Evolutionary conservation across 2,797 vertebrate species (phyloP).

Genomic region (Bradypodion ventrale): DNA sequence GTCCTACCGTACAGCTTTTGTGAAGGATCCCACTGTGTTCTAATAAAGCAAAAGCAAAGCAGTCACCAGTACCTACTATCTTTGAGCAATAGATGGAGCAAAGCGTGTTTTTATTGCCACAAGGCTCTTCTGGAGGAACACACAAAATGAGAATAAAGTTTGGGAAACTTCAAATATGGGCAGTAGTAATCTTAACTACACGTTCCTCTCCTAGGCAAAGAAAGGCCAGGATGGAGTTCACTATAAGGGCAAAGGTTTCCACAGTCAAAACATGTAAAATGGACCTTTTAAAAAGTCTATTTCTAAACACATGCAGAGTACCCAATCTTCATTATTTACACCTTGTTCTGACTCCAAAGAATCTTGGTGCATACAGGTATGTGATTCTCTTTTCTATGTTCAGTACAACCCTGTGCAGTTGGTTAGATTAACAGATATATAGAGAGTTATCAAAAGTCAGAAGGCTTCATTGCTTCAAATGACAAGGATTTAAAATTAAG

Average conservation of each 20-base stretch:
- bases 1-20: no score
- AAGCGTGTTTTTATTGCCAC: not conserved
- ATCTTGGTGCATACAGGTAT: not conserved
- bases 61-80: not conserved
- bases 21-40: no score
- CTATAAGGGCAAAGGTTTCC: not conserved
- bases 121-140: not conserved
- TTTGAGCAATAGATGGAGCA: not conserved
- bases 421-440: not conserved
- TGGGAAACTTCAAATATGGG: not conserved
- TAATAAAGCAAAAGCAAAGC: no score
- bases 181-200: not conserved
- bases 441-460: no score
- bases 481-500: not conserved
- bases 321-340: not conserved
- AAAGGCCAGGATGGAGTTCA: not conserved
- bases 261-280: not conserved
- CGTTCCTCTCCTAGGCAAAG: not conserved
- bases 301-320: not conserved
- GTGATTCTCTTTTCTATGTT: not conserved
- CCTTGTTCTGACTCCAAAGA: not conserved
- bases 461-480: not conserved
- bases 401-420: not conserved
- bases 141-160: not conserved
- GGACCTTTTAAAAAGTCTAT: not conserved